Evolutionary conservation across 2,113 vertebrate species (phyloP).

Genomic region (Centropristis striata): DNA sequence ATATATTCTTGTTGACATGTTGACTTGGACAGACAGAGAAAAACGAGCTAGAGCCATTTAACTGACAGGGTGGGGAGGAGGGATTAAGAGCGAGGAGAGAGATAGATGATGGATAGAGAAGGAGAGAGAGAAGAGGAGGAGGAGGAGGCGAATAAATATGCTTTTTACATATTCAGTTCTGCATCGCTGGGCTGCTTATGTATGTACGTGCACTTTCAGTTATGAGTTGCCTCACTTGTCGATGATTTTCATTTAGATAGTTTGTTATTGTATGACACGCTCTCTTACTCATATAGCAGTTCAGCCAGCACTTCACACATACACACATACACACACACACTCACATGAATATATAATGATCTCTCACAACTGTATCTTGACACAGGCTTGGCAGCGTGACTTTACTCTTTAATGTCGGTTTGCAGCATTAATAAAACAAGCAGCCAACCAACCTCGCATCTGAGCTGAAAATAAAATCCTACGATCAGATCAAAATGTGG

Average conservation of each 20-base stretch:
- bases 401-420: slow-evolving; percentile 20
- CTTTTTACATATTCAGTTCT: slow-evolving; percentile 65
- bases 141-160: slow-evolving; percentile 37
- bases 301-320: slow-evolving; percentile 33
- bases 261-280: slow-evolving; percentile 62
- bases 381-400: neutral
- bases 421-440: neutral
- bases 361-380: slow-evolving; percentile 4
- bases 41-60: slow-evolving; percentile 50
- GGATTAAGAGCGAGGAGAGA: slow-evolving; percentile 14
- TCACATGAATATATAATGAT: slow-evolving; percentile 35
- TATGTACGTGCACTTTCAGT: slow-evolving; percentile 31
- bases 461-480: neutral
- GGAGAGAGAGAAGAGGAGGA: neutral
- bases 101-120: slow-evolving; percentile 42
- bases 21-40: slow-evolving; percentile 64
- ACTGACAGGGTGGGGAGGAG: slow-evolving; percentile 38
- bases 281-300: slow-evolving; percentile 53
- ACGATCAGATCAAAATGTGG: neutral
- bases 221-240: slow-evolving; percentile 62
- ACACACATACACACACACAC: slow-evolving; percentile 16
- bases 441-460: neutral
- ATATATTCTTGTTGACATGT: slow-evolving; percentile 50
- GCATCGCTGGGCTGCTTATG: slow-evolving; percentile 31
- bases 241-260: slow-evolving; percentile 74